Evolutionary conservation across 2,888 invertebrate genomes (phyloP).

Genomic region (Pheosia gnoma): DNA sequence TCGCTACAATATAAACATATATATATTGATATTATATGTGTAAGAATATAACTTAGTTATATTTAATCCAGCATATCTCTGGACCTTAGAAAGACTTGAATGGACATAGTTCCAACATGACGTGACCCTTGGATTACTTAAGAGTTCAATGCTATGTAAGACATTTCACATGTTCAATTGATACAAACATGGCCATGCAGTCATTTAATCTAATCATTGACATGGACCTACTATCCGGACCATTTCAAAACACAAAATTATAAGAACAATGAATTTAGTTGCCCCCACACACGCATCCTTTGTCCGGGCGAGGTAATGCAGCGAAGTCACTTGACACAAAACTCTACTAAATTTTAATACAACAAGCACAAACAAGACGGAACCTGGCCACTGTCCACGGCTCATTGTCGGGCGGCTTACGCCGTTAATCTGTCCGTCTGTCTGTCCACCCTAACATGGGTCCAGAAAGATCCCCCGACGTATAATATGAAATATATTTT

Average conservation of each 20-base stretch:
- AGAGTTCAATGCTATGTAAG: too few species aligned
- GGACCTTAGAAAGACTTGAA: too few species aligned
- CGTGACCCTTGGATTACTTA: too few species aligned
- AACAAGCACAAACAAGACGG: conserved; percentile 28
- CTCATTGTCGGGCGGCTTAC: conserved; percentile 50
- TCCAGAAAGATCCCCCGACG: conserved; percentile 31
- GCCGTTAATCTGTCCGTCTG: conserved; percentile 65
- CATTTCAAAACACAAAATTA: not conserved
- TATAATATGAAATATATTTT: conserved; percentile 42
- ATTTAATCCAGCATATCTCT: too few species aligned
- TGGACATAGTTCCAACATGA: too few species aligned
- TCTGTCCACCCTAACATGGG: conserved; percentile 50
- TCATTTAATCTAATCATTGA: not conserved
- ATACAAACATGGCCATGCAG: too few species aligned
- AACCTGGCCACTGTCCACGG: conserved; percentile 13
- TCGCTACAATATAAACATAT: too few species aligned
- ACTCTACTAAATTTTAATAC: conserved; percentile 28
- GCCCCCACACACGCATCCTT: not conserved
- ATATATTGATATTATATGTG: too few species aligned
- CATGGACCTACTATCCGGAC: not conserved
- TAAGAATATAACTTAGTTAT: too few species aligned
- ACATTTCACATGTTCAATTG: too few species aligned
- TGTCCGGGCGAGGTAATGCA: not conserved
- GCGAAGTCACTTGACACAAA: conserved; percentile 17
- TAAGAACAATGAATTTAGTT: not conserved